Percentiles rank a stretch among this genome's conserved stretches.
phyloP scores from a whole-genome alignment of 2,888 invertebrate species.

The Scaptomyza polygonia region DNA sequence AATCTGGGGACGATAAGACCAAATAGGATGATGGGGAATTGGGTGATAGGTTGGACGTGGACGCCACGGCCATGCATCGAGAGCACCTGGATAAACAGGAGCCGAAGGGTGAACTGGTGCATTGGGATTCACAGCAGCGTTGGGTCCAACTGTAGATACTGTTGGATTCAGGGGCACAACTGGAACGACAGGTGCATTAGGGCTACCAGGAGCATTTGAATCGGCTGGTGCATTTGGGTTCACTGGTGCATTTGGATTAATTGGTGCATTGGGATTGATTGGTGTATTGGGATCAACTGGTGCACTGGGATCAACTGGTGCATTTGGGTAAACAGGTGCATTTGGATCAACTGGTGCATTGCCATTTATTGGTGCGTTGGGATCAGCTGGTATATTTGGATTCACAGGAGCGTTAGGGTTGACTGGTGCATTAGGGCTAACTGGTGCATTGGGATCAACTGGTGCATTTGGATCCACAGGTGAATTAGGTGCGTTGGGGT shows the following conservation, averaged over 20 bases:
- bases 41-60: constrained; percentile 20
- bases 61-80: constrained; percentile 53
- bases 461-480: constrained; percentile 20
- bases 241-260: constrained; percentile 9
- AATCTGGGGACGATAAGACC: constrained; percentile 42
- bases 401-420: neutral
- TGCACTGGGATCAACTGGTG: constrained; percentile 8
- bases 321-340: constrained; percentile 20
- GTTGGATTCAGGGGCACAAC: neutral
- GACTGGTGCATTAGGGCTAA: neutral
- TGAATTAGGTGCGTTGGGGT: no score
- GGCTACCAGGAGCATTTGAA: neutral
- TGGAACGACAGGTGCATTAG: neutral
- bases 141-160: neutral
- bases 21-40: constrained; percentile 28
- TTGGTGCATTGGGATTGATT: constrained; percentile 21
- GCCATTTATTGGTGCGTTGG: constrained; percentile 19
- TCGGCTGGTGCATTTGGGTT: constrained; percentile 14
- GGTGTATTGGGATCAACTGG: constrained; percentile 19
- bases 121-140: neutral
- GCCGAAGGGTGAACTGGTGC: neutral
- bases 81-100: constrained; percentile 28
- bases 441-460: constrained; percentile 23
- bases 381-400: constrained; percentile 8
- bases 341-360: constrained; percentile 28